A percentile compares a stretch with the other conserved stretches of the same genome.
phyloP scores from a whole-genome alignment of 1,140 invertebrate genomes.

The Fopius arisanus region DNA sequence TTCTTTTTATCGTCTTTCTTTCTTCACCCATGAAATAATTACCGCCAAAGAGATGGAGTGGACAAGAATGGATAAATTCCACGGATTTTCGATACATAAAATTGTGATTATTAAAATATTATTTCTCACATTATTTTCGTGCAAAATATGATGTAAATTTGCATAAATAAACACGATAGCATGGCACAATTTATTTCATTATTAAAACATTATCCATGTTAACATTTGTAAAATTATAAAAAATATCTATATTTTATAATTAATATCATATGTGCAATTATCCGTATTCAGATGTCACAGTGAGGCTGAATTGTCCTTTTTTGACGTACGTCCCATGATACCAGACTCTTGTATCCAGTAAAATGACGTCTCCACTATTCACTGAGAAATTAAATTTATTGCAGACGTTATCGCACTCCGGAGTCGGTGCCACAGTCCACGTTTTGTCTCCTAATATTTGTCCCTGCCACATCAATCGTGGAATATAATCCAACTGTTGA shows the following conservation, averaged over 20 bases:
- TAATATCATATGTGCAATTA: not conserved
- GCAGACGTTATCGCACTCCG: conserved; percentile 87
- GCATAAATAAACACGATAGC: not conserved
- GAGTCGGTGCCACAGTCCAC: conserved; percentile 86
- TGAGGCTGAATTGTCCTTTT: conserved; percentile 85
- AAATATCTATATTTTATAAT: not conserved
- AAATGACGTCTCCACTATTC: conserved; percentile 84
- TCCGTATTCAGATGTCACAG: conserved; percentile 90
- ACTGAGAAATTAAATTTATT: conserved; percentile 78
- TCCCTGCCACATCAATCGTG: conserved; percentile 92
- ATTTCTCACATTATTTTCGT: not conserved
- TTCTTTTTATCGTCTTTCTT: conserved; percentile 29
- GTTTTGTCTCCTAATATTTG: conserved; percentile 87
- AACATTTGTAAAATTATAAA: conserved; percentile 23
- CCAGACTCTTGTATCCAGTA: conserved; percentile 92
- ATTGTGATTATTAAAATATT: not conserved
- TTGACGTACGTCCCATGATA: conserved; percentile 88
- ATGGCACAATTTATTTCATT: not conserved
- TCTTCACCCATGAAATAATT: conserved; percentile 17
- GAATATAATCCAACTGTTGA: conserved; percentile 86
- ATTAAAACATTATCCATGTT: not conserved
- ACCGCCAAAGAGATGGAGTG: conserved; percentile 15
- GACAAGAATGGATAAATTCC: not conserved
- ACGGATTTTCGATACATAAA: not conserved
- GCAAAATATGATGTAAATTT: not conserved